Base-by-base conservation (phyloP, 2,113 vertebrate genomes). In the Pelusios castaneus region DNA sequence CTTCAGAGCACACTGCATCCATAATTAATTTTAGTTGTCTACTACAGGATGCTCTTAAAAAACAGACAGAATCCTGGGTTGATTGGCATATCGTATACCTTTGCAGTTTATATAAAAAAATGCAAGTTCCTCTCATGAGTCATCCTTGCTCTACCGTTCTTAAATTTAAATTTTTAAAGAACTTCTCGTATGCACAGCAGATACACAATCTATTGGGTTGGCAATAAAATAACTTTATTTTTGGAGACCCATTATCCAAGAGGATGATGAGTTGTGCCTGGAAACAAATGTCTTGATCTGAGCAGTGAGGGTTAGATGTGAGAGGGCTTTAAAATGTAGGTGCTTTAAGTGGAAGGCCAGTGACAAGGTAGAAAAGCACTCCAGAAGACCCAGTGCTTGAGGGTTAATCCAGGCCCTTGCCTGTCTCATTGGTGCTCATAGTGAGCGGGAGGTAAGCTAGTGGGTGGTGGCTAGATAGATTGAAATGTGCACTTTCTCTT, bases 71-170 rank as follows among this genome's bases (percentile, higher is more conserved):
- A 84, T 38, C 0, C 0, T 52, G 29, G 7, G 45, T 89, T 19
- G 51, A 2, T 2, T 83, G 67, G 3, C 16, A 31, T 21, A 19
- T 43, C 13, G 10, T 60, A 8, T 95, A 0, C 43, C 51, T 63
- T 52, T 92, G 82, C 60, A 3, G 3, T 79, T 85, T 41, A 84
- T 80, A 81, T 6, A 55, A 78, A 79, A n/a, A n/a, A 31, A 29
- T 11, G 19, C 3, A 2, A 0, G 0, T 2, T 92, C 4, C 88
- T 17, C 6, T 80, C 52, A 52, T 60, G n/a, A 89, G 3, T 75
- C 89, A 7, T 34, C 84, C 21, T 84, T 75, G 87, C 89, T 17
- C 17, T 41, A 6, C 52, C 79, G 9, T 93, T 83, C 60, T 88
- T 34, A 88, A 87, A 84, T 84, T 54, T 1, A 5, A 55, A 34